A percentile compares a stretch with the other conserved stretches of the same genome.
These are phyloP conservation scores for Maccullochella peelii DNA, from an alignment of 2,113 vertebrate genomes.

Conservation along the genomic window DNA sequence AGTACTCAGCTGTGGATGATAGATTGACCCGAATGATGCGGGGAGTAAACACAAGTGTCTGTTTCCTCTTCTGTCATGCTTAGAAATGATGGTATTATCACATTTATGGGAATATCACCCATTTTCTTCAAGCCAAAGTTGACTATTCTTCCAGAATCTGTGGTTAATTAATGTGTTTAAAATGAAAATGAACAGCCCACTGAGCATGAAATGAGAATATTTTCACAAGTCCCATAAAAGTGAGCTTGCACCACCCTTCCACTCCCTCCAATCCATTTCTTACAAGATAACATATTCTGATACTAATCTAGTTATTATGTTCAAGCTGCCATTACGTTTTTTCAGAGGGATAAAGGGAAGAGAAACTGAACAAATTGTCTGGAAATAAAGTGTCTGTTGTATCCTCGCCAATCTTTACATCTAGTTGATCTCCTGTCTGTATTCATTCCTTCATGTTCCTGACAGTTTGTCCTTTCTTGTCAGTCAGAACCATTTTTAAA, in stretches of 20 bases:
- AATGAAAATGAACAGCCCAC: slow-evolving; percentile 20
- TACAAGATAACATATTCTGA: slow-evolving; percentile 11
- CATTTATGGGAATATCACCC: not conserved
- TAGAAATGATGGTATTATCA: not conserved
- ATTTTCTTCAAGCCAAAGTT: not conserved
- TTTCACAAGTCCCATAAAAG: not conserved
- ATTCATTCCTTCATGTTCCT: not conserved
- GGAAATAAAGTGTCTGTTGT: not conserved
- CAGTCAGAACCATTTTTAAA: slow-evolving; percentile 16
- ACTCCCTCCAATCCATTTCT: not conserved
- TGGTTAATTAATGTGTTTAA: not conserved
- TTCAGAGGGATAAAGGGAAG: not conserved
- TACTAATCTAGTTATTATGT: not conserved
- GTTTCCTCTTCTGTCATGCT: slow-evolving; percentile 1
- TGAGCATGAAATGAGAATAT: slow-evolving; percentile 22
- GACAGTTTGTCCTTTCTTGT: slow-evolving; percentile 24
- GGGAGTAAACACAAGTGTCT: slow-evolving; percentile 8
- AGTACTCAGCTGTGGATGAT: slow-evolving; percentile 28
- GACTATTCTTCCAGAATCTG: not conserved
- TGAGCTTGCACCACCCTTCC: not conserved
- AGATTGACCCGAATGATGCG: slow-evolving; percentile 32
- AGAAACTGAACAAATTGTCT: not conserved
- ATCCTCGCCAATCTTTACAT: slow-evolving; percentile 4
- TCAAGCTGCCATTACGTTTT: not conserved
- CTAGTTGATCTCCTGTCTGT: slow-evolving; percentile 1